Evolutionary conservation across 2,888 invertebrate genomes (phyloP).

Genomic region (Epinotia ramella): DNA sequence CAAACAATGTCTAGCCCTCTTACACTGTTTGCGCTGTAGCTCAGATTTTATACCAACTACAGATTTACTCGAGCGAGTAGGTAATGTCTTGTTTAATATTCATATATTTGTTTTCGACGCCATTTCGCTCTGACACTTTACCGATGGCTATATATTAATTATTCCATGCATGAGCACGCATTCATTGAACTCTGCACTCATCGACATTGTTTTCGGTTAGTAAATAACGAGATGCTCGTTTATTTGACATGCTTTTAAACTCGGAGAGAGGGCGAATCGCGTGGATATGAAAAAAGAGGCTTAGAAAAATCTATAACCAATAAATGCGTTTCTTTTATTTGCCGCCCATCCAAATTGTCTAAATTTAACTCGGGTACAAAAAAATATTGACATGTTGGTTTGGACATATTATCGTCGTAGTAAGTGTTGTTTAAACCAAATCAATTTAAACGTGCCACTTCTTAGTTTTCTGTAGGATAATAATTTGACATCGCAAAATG

Average conservation of each 20-base stretch:
- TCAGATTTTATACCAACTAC: conserved; percentile 28
- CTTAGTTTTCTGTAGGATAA: too few relatives aligned
- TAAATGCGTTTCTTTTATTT: neutral
- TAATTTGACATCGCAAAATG: too few relatives aligned
- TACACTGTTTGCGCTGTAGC: conserved; percentile 12
- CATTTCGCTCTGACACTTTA: conserved; percentile 70
- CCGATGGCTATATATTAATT: conserved; percentile 74
- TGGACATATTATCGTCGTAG: neutral
- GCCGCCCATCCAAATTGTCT: neutral
- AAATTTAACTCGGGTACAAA: neutral
- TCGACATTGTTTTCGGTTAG: conserved; percentile 43
- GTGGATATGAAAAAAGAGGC: conserved; percentile 3
- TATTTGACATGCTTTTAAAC: conserved; percentile 39
- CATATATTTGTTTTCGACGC: conserved; percentile 79
- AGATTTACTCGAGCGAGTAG: conserved; percentile 59
- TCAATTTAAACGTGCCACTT: neutral
- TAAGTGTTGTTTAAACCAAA: neutral
- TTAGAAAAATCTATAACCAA: neutral
- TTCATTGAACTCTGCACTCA: conserved; percentile 60
- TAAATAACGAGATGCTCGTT: conserved; percentile 46
- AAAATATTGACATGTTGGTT: neutral
- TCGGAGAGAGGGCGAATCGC: neutral
- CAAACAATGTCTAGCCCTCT: neutral
- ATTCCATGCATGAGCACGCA: conserved; percentile 69
- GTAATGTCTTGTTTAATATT: conserved; percentile 74